Conservation (phyloP, 2,113 vertebrate species). For the Crotophaga sulcirostris region DNA sequence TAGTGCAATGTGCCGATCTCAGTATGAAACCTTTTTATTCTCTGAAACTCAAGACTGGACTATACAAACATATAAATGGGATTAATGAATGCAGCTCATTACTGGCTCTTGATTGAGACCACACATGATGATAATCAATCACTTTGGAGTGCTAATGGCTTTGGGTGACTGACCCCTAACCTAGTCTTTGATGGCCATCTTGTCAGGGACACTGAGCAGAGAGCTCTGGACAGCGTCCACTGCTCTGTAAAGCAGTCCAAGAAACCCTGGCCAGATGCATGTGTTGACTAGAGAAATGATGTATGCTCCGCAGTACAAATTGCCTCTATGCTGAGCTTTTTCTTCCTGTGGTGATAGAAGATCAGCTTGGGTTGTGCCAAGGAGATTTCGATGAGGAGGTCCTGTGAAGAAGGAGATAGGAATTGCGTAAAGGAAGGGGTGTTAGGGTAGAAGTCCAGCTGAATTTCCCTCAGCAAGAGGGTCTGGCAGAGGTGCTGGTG, state of each 20-base stretch:
- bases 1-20: not conserved
- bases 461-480: not conserved
- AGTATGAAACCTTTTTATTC: conserved; percentile 41
- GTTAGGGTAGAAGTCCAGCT: not conserved
- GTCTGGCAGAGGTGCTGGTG: not conserved
- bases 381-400: not conserved
- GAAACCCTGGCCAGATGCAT: not conserved
- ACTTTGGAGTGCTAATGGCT: conserved; percentile 65
- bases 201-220: conserved; percentile 66
- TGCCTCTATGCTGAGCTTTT: not conserved
- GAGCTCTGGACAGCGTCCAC: conserved; percentile 56
- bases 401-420: not conserved
- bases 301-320: not conserved
- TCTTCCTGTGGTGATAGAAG: not conserved
- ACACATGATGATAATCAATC: conserved; percentile 69
- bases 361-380: not conserved
- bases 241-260: conserved; percentile 34
- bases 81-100: conserved; percentile 63
- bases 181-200: conserved; percentile 66
- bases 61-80: conserved; percentile 54
- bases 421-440: not conserved
- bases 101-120: conserved; percentile 67
- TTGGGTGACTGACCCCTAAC: conserved; percentile 65
- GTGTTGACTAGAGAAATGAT: not conserved
- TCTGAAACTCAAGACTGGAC: conserved; percentile 37